These are phyloP conservation scores for Megalurothrips usitatus DNA, from an alignment of 2,888 invertebrate species.

Conservation along the genomic window DNA sequence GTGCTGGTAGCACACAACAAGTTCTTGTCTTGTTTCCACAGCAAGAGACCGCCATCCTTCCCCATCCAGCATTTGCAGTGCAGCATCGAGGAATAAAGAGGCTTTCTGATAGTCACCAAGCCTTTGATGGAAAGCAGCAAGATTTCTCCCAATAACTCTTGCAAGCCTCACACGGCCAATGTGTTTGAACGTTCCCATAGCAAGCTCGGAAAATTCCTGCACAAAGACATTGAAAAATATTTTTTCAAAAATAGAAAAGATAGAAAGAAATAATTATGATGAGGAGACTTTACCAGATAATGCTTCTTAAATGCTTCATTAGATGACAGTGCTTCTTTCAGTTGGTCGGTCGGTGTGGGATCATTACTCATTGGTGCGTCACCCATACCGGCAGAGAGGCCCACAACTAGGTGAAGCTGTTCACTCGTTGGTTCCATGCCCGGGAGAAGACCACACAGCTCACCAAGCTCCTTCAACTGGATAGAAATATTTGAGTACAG, in stretches of 20 bases:
- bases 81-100: slow-evolving; percentile 80
- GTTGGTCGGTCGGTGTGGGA: slow-evolving; percentile 69
- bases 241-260: not conserved
- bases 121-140: slow-evolving; percentile 86
- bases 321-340: slow-evolving; percentile 87
- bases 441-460: slow-evolving; percentile 85
- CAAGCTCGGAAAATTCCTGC: slow-evolving; percentile 83
- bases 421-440: slow-evolving; percentile 75
- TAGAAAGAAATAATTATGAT: not conserved
- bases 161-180: slow-evolving; percentile 78
- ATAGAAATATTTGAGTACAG: slow-evolving; percentile 34
- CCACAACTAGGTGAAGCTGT: slow-evolving; percentile 85
- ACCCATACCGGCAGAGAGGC: slow-evolving; percentile 86
- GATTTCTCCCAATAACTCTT: slow-evolving; percentile 78
- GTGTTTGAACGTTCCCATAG: slow-evolving; percentile 95
- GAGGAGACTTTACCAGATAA: slow-evolving; percentile 61
- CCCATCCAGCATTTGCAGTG: slow-evolving; percentile 76
- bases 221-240: slow-evolving; percentile 31
- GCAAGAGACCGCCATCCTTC: slow-evolving; percentile 84
- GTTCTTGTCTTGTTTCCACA: slow-evolving; percentile 74
- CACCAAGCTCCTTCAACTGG: slow-evolving; percentile 77
- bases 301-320: slow-evolving; percentile 83
- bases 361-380: slow-evolving; percentile 56
- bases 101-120: slow-evolving; percentile 83
- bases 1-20: slow-evolving; percentile 78